phyloP scores from a whole-genome alignment of 2,113 vertebrate species.

The Corydoras maculifer region DNA sequence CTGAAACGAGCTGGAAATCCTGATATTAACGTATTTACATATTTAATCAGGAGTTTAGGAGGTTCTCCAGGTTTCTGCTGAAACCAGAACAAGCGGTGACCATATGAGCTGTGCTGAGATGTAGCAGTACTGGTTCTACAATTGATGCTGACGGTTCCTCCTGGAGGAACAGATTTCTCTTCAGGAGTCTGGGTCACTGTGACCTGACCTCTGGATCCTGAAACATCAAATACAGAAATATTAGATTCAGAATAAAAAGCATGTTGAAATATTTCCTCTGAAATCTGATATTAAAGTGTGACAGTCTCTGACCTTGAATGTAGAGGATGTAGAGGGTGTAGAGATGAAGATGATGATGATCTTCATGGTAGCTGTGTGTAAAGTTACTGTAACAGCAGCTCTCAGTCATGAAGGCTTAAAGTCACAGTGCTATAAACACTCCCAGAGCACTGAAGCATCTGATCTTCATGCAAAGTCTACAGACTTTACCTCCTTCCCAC shows the following conservation, averaged over 20 bases:
- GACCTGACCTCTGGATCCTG: conserved; percentile 14
- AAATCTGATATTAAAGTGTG: background rate
- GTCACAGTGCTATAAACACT: conserved; percentile 1
- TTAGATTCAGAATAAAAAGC: background rate
- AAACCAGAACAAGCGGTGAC: conserved; percentile 41
- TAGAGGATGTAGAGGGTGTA: conserved; percentile 1
- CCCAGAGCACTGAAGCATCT: conserved; percentile 9
- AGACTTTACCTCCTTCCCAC: background rate
- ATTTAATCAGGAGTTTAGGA: conserved; percentile 51
- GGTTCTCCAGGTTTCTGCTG: conserved; percentile 52
- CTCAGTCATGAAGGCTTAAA: conserved; percentile 25
- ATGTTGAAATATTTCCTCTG: background rate
- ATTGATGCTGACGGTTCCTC: conserved; percentile 37
- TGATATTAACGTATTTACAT: fast-evolving
- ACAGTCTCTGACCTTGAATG: conserved; percentile 2
- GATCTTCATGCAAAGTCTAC: background rate
- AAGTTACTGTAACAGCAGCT: background rate
- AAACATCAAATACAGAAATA: background rate
- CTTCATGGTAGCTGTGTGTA: background rate
- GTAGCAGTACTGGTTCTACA: conserved; percentile 32
- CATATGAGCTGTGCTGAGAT: background rate
- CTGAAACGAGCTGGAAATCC: conserved; percentile 35
- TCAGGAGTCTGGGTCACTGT: conserved; percentile 42
- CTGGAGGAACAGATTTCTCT: conserved; percentile 38
- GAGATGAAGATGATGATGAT: background rate